A percentile compares a stretch with the other conserved stretches of the same genome.
Conservation (phyloP, 1,140 invertebrate genomes). For the Drosophila sechellia region DNA sequence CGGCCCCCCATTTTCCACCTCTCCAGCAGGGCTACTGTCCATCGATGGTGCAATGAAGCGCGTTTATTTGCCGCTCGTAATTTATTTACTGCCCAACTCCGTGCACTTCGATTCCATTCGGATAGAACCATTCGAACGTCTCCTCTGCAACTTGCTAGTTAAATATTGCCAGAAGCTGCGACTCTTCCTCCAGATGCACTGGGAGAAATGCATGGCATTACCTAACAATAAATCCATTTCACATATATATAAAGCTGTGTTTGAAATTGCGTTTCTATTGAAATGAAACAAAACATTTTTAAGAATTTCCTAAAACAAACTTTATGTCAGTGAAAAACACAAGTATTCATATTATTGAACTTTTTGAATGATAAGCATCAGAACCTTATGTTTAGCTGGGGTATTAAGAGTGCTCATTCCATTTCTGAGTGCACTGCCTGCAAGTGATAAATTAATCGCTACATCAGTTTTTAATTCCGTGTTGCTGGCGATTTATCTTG, state of each 20-base stretch:
- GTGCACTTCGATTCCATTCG: constrained; percentile 48
- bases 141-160: constrained; percentile 72
- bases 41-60: constrained; percentile 65
- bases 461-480: constrained; percentile 84
- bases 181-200: constrained; percentile 40
- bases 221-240: too few relatives aligned
- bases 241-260: too few relatives aligned
- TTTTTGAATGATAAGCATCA: too few relatives aligned
- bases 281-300: too few relatives aligned
- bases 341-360: too few relatives aligned
- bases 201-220: not conserved
- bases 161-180: constrained; percentile 71
- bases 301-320: too few relatives aligned
- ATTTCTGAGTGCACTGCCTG: constrained; percentile 25
- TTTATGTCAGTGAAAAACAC: too few relatives aligned
- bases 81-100: constrained; percentile 80
- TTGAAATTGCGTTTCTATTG: too few relatives aligned
- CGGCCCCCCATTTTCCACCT: constrained; percentile 29
- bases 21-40: constrained; percentile 16
- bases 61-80: constrained; percentile 83
- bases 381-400: too few relatives aligned
- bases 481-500: constrained; percentile 83
- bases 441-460: constrained; percentile 84
- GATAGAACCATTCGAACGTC: constrained; percentile 28
- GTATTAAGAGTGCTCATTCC: not conserved